These are phyloP conservation scores for Lophura nycthemera DNA, from an alignment of 2,113 vertebrate species.

Conservation along the genomic window DNA sequence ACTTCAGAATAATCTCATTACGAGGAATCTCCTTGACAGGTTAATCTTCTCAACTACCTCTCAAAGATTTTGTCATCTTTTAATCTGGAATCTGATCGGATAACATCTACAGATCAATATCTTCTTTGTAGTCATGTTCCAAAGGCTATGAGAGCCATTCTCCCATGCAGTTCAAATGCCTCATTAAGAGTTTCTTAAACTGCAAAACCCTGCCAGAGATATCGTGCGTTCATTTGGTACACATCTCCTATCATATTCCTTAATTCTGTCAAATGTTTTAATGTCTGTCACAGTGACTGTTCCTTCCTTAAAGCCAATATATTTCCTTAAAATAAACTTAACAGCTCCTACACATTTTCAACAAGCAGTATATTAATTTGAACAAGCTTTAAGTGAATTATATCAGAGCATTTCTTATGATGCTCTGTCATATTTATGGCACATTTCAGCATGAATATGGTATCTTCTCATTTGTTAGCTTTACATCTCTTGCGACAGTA, in stretches of 20 bases:
- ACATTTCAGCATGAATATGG: conserved; percentile 23
- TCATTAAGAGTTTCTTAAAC: conserved; percentile 66
- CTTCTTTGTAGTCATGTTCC: conserved; percentile 51
- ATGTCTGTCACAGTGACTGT: conserved; percentile 50
- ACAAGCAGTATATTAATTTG: conserved; percentile 60
- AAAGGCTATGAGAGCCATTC: conserved; percentile 41
- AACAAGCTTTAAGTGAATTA: conserved; percentile 53
- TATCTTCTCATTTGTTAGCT: conserved; percentile 57
- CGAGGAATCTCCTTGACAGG: conserved; percentile 29
- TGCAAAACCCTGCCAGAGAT: conserved; percentile 62
- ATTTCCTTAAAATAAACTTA: conserved; percentile 64
- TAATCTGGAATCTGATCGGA: conserved; percentile 65
- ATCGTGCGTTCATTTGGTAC: conserved; percentile 33
- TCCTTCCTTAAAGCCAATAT: conserved; percentile 55
- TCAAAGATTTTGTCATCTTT: conserved; percentile 57
- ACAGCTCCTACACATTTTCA: conserved; percentile 59
- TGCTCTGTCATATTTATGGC: conserved; percentile 59
- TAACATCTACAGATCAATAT: conserved; percentile 57
- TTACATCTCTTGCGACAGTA: conserved; percentile 42
- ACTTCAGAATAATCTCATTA: conserved; percentile 40
- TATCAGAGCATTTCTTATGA: conserved; percentile 55
- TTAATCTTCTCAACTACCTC: conserved; percentile 53
- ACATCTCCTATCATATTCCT: conserved; percentile 28
- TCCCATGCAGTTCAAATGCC: conserved; percentile 49
- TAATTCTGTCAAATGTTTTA: conserved; percentile 61